Evolutionary conservation across 2,113 vertebrate genomes (phyloP).

Genomic region (Raja brachyura): DNA sequence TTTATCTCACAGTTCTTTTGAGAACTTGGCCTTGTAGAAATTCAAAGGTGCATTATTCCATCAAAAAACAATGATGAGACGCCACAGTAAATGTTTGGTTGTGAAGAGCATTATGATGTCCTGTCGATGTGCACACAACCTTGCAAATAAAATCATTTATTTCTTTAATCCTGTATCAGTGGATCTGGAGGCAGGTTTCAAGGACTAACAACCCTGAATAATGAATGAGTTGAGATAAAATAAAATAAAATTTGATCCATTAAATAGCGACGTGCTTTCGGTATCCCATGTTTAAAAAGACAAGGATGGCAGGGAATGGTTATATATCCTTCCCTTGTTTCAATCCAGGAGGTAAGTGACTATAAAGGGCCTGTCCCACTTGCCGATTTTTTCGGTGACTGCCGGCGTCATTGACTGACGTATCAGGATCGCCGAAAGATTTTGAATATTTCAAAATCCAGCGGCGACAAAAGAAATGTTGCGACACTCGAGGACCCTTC

Average conservation of each 20-base stretch:
- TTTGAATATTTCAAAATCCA: no score
- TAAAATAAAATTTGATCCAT: background rate
- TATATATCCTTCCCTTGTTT: no score
- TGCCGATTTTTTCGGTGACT: no score
- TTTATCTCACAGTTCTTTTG: background rate
- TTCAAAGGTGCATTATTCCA: background rate
- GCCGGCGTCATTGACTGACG: no score
- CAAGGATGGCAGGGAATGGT: background rate
- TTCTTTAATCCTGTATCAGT: background rate
- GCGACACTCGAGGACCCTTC: no score
- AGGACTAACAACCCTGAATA: background rate
- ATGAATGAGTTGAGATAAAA: background rate
- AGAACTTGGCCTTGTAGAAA: background rate
- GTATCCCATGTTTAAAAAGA: background rate
- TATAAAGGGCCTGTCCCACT: no score
- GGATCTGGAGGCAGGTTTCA: background rate
- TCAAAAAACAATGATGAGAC: background rate
- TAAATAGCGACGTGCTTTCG: background rate
- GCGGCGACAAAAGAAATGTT: no score
- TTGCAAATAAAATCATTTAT: background rate
- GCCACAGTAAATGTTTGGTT: background rate
- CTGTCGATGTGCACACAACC: background rate
- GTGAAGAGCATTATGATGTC: background rate
- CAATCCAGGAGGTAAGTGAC: no score
- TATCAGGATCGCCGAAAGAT: no score